Evolutionary conservation across 2,888 invertebrate genomes (phyloP).

Genomic region (Celastrina argiolus): DNA sequence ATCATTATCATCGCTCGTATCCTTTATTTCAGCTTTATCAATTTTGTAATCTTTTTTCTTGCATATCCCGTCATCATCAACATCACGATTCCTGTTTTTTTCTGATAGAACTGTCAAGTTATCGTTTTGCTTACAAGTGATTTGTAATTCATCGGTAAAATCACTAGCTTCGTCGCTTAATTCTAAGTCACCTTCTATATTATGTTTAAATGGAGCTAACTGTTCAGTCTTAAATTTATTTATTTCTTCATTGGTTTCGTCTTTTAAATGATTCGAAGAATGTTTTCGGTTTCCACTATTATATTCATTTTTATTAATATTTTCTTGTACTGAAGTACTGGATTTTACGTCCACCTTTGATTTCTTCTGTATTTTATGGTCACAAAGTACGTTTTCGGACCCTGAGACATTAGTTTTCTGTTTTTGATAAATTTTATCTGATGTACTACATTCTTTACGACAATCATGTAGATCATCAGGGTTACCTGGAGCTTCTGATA

Average conservation of each 20-base stretch:
- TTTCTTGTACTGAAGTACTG: background rate
- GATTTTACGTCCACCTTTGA: background rate
- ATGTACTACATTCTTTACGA: background rate
- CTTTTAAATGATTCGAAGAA: background rate
- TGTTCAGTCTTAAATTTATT: background rate
- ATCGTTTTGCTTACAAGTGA: background rate
- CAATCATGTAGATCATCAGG: background rate
- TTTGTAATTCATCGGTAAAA: slow-evolving; percentile 36
- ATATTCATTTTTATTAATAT: background rate
- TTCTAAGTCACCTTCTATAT: slow-evolving; percentile 61
- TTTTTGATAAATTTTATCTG: background rate
- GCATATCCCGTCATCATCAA: background rate
- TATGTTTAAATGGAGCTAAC: slow-evolving; percentile 31
- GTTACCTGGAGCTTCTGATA: background rate
- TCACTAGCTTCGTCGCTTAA: slow-evolving; percentile 64
- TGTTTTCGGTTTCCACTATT: background rate
- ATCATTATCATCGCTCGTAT: background rate
- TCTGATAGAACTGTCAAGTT: background rate
- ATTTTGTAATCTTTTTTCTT: background rate
- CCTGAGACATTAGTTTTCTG: background rate
- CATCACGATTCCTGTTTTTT: background rate
- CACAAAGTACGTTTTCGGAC: slow-evolving; percentile 1
- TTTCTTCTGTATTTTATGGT: slow-evolving; percentile 39
- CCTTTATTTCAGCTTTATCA: background rate
- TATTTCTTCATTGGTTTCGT: background rate